Evolutionary conservation across 2,113 vertebrate genomes (phyloP).

Genomic region (Heloderma charlesbogerti): DNA sequence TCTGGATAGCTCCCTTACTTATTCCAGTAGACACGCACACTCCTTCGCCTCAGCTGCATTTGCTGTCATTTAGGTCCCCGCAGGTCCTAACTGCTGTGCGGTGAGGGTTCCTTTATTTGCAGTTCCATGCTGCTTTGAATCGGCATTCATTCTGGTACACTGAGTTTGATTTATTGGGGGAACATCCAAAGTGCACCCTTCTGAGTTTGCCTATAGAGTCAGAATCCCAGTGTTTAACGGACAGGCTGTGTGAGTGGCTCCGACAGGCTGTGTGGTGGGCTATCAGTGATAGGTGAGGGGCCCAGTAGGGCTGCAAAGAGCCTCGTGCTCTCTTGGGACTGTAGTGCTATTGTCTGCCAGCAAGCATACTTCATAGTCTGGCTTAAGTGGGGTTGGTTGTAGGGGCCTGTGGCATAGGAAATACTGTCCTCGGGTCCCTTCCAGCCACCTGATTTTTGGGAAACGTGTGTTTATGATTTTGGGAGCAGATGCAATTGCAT

Average conservation of each 20-base stretch:
- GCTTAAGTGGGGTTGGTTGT: neutral
- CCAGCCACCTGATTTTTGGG: neutral
- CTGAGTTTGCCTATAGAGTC: neutral
- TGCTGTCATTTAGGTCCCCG: constrained; percentile 8
- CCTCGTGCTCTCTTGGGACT: no score
- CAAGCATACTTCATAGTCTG: neutral
- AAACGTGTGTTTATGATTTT: neutral
- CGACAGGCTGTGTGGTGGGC: neutral
- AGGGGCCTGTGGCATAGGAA: neutral
- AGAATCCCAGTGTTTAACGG: neutral
- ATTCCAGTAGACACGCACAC: neutral
- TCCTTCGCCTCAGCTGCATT: neutral
- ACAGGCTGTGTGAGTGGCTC: neutral
- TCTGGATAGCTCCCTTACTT: neutral
- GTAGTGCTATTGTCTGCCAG: neutral
- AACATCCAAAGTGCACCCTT: neutral
- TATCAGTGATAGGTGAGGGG: no score
- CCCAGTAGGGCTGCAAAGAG: no score
- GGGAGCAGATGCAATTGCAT: neutral
- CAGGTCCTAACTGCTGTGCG: constrained; percentile 58
- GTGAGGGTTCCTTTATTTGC: constrained; percentile 52
- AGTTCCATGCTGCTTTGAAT: constrained; percentile 65
- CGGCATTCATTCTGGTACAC: constrained; percentile 30
- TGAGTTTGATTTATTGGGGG: constrained; percentile 18
- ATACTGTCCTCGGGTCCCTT: neutral